These are phyloP conservation scores for Bergia sp. DNA, from an alignment of 92 coral and sea anemone species.

Conservation along the genomic window DNA sequence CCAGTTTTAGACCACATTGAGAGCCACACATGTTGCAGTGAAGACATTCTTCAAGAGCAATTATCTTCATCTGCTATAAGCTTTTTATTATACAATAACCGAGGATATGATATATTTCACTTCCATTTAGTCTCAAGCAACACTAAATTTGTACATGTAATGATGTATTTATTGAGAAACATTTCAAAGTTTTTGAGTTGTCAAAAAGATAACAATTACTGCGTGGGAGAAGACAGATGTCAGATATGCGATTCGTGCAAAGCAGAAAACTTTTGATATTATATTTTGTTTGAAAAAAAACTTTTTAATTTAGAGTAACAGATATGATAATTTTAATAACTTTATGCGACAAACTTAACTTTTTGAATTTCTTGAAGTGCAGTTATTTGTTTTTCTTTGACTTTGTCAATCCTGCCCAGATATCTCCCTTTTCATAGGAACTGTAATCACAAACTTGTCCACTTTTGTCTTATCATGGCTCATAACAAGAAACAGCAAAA, in stretches of 20 bases:
- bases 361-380: not conserved
- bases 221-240: not conserved
- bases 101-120: not conserved
- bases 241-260: not conserved
- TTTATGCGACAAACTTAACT: not conserved
- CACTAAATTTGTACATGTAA: not conserved
- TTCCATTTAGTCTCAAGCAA: not conserved
- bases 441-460: not conserved
- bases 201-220: not conserved
- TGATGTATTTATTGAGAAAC: too few species aligned
- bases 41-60: too few species aligned
- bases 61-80: not conserved
- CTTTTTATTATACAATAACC: not conserved
- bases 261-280: too few species aligned
- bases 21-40: not conserved
- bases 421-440: not conserved
- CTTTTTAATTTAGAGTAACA: not conserved
- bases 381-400: not conserved
- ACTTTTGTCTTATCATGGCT: not conserved
- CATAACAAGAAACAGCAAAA: not conserved
- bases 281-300: not conserved
- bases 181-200: too few species aligned
- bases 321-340: not conserved
- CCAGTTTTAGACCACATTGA: not conserved
- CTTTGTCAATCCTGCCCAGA: not conserved